These are phyloP conservation scores for Athalia rosae DNA, from an alignment of 2,888 invertebrate genomes.

Conservation along the genomic window DNA sequence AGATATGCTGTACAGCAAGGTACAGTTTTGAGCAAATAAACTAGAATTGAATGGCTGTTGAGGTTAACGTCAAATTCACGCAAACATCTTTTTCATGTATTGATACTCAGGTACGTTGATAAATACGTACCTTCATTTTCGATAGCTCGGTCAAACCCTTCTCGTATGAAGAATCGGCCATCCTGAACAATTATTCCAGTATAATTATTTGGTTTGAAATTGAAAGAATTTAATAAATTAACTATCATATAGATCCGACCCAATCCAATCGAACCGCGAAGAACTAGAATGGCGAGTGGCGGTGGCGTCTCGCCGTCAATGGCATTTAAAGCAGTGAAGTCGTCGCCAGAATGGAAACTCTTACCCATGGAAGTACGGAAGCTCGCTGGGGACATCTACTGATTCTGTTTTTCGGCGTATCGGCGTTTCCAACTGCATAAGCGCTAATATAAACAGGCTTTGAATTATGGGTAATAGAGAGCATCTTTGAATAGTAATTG, in stretches of 20 bases:
- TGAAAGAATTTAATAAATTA: too few species aligned
- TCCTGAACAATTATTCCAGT: conserved; percentile 46
- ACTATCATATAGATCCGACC: too few species aligned
- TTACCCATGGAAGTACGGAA: too few species aligned
- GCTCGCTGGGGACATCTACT: too few species aligned
- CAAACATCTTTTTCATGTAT: background rate
- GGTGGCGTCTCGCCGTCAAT: conserved; percentile 1
- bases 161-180: conserved; percentile 72
- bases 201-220: background rate
- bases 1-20: background rate
- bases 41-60: background rate
- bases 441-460: too few species aligned
- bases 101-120: background rate
- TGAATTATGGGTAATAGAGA: too few species aligned
- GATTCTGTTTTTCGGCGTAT: too few species aligned
- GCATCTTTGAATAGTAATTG: too few species aligned
- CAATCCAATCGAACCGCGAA: background rate
- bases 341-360: too few species aligned
- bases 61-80: conserved; percentile 22
- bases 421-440: too few species aligned
- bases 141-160: conserved; percentile 69
- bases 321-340: background rate
- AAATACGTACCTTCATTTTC: conserved; percentile 68
- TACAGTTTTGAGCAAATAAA: too few species aligned
- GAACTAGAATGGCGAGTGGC: conserved; percentile 26